Base-by-base conservation (phyloP, 2,888 invertebrate genomes). In the Prosopocoilus inquinatus region DNA sequence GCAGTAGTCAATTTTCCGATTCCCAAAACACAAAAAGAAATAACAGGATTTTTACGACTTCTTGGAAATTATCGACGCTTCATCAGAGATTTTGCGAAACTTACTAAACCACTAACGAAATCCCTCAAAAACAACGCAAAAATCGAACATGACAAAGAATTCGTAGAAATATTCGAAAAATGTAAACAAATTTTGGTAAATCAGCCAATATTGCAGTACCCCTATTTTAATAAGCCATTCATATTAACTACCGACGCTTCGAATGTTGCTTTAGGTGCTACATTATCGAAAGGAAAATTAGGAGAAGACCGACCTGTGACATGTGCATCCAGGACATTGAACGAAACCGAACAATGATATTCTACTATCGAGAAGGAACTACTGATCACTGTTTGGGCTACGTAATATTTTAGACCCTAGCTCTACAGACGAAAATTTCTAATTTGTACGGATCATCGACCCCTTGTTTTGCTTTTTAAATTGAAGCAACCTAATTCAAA, bases 311-410 rank as follows among this genome's bases (percentile, higher is more conserved):
- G 34, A 47, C 61, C 63, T 8, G 39, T 64, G 20, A 54, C 58
- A 16, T 64, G 57, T 44, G 61, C 60, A 1, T 59, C 61, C 3
- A 34, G 61, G 47, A 63, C 63, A n/a, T 20, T 63, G 38, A 54
- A 55, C 15, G 50, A 52, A 38, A 35, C 49, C 0, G 59, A 62
- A 59, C 34, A 34, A 53, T 47, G 56, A 3, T 63, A 60, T 35
- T 45, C 46, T 7, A 53, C 53, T 0, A 61, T 59, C 7, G 60
- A 61, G 47, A 62, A 57, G 36, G 59, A 64, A 56, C 9, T 60
- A 9, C 33, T 61, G 35, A 57, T 53, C 5, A 55, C 54, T 16
- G 47, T 60, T 4, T 58, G 55, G 54, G 47, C 50, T 2, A 16
- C 41, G 2, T 50, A 55, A 45, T 52, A 57, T 15, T 58, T 55